Base-by-base conservation (phyloP, 2,888 invertebrate species). In the Cephus runcator region DNA sequence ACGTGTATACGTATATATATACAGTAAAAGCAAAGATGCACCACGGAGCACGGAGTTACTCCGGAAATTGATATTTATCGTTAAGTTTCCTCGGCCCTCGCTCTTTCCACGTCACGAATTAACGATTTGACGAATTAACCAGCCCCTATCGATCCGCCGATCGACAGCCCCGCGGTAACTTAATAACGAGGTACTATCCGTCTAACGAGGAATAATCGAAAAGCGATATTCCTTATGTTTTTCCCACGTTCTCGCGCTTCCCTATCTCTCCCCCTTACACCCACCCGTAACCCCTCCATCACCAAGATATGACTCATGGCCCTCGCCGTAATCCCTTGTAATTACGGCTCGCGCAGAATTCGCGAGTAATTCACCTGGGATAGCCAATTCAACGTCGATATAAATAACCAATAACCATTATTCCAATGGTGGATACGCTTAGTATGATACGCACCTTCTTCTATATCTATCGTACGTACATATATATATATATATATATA, bases 331-430 rank as follows among this genome's bases (percentile, higher is more conserved):
- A 79, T 77, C 75, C 79, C 80, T 78, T 76, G 77, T 81, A 84
- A 84, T 82, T 80, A 79, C 77, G 73, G 31, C n/a, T 30, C 76
- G 40, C 73, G 77, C 77, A 76, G 82, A 80, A 83, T 82, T 82
- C 81, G 80, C 85, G 77, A 81, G 79, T 82, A 85, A 84, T 85
- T 83, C 83, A 79, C 83, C 82, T 76, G 69, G 77, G 71, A 77
- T 77, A 77, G 79, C 69, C 80, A 79, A 82, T 84, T 78, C 80
- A 77, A 77, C 75, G 79, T 69, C 80, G 79, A 74, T 81, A 79
- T 82, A 82, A 84, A 83, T 82, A 83, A 84, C 83, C 83, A 85
- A 83, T 87, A 84, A 83, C 83, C 83, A 84, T 87, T 85, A 87
- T 82, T 74, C 30, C 34, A 74, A 36, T 33, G 35, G 36, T 30